phyloP scores from a whole-genome alignment of 2,797 vertebrate genomes.

The Gambelia wislizenii region DNA sequence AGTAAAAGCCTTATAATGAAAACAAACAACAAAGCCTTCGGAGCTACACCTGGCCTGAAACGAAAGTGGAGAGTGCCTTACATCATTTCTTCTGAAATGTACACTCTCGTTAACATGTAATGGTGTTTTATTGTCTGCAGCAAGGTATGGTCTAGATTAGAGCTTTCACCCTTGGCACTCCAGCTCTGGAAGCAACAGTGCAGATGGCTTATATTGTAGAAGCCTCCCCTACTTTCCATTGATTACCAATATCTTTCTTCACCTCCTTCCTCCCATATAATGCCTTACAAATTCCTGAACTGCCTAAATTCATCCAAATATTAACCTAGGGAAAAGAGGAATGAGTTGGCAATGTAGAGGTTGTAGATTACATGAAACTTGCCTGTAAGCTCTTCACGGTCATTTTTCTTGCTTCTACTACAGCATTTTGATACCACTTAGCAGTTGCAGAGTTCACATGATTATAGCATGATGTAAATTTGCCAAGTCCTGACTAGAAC shows the following conservation, averaged over 20 bases:
- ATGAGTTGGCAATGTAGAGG: slow-evolving; percentile 15
- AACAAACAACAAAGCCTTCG: background rate
- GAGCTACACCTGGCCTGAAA: background rate
- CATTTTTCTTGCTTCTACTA: background rate
- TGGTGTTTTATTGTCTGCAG: slow-evolving; percentile 76
- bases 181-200: slow-evolving; percentile 37
- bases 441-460: background rate
- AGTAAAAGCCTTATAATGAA: background rate
- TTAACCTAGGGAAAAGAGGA: slow-evolving; percentile 61
- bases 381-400: background rate
- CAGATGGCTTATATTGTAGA: slow-evolving; percentile 81
- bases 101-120: slow-evolving; percentile 80
- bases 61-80: slow-evolving; percentile 55
- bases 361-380: background rate
- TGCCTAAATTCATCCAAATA: slow-evolving; percentile 76
- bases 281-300: slow-evolving; percentile 81
- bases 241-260: background rate
- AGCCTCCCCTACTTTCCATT: slow-evolving; percentile 66
- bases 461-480: background rate
- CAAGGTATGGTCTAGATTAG: slow-evolving; percentile 80
- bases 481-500: background rate
- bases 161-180: slow-evolving; percentile 72
- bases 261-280: slow-evolving; percentile 54
- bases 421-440: background rate
- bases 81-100: slow-evolving; percentile 67